Evolutionary conservation across 2,113 vertebrate species (phyloP), one percentile per base, ranked within the genome.

Genomic region (Plecturocebus donacophilus): DNA sequence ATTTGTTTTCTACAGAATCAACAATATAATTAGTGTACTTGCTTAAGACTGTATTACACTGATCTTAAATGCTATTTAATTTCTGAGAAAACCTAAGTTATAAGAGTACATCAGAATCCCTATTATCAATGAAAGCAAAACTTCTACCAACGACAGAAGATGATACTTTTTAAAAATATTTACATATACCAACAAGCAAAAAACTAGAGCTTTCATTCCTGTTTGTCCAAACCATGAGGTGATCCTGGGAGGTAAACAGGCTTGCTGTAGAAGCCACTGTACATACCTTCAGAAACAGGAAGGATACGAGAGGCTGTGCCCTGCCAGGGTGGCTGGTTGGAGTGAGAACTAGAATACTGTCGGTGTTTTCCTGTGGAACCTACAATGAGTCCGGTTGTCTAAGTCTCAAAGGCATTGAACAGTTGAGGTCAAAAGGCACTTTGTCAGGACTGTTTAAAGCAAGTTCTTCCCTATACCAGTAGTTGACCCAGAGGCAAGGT

Each of bases 111-210:
- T n/a, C 77, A 82, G 83, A 96, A 90, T 87, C 52, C 80, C 77
- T 54, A 87, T 84, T 87, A 89, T n/a, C 45, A 86, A 68, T 30
- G 79, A 86, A 94, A 95, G 66, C 40, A 96, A 94, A 97, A 88
- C 38, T 82, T 93, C 49, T 75, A 83, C 45, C n/a, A 40, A 86
- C 0, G 6, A 79, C 45, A 73, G 14, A 54, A 54, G 35, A 17
- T 56, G 2, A 3, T 54, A 66, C 71, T 47, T 54, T 96, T 64
- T 85, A 6, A 64, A 32, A 27, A 75, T 45, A 89, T 93, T 73
- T 90, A 96, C 25, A 84, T 85, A 83, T 27, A 82, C 38, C 17
- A 58, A 95, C 30, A 93, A 70, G 95, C 25, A 87, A 94, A 90
- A 94, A 75, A 52, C 27, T 35, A 93, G 9, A 87, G 52, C 47